Base-by-base conservation (phyloP, 1,140 invertebrate species). In the Heliconius melpomene region DNA sequence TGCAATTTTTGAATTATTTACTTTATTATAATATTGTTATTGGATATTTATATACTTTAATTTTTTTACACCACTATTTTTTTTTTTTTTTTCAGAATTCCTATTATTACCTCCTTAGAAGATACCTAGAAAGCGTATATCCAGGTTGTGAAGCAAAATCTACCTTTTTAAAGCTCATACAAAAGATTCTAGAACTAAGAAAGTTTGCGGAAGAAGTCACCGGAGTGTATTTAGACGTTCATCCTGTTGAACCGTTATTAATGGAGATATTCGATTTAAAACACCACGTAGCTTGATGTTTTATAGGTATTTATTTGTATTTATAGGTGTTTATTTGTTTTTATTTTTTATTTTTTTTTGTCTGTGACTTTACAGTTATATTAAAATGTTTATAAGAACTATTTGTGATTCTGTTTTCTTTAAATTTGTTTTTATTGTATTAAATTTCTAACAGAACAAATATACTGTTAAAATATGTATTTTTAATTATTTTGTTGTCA, bases 211-310 rank as follows among this genome's bases (percentile, higher is more conserved):
- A 98, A 75, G 97, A 98, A 81, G 96, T 98, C 72, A 97, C 98
- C 11, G 96, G 96, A 38, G 97, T 98, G 36, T 98, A 98, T 91
- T 94, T 98, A 38, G 97, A 98, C 91, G 97, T 98, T 2, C 98
- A 99, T 95, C 98, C 98, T 73, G 97, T 99, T 72, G 98, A 98
- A 85, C 98, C 98, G 7, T 94, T 99, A 38, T 95, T 99, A 29
- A 97, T 98, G 86, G 98, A 99, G 95, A 98, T 99, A 91, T 98
- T 99, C 86, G 98, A 99, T 93, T 95, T 98, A 75, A 98, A 98
- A 78, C 91, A 94, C 13, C 93, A 93, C 71, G 84, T 85, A 2
- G 87, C 88, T 78, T 83, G 80, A 81, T 54, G 8, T 36, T 29
- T 66, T 46, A 46, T 16, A 16, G 23, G 26, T 66, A 16, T 26